Percentiles rank a stretch among this genome's conserved stretches.
Evolutionary conservation across 2,797 vertebrate genomes (phyloP).

Genomic region (Silurus aristotelis): DNA sequence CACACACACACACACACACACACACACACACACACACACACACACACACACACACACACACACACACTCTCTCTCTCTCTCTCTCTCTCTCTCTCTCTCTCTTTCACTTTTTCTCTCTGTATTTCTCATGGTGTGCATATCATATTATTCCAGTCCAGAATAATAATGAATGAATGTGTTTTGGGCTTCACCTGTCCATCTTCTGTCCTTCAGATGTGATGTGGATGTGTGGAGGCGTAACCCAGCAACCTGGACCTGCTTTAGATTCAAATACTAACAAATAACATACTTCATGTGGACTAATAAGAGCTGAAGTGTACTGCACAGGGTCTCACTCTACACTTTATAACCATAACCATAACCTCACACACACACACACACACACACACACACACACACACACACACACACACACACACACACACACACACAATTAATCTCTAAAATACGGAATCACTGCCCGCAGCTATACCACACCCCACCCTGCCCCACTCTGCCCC

Average conservation of each 20-base stretch:
- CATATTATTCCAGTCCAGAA: neutral
- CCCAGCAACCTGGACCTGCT: neutral
- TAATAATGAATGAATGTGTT: neutral
- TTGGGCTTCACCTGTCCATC: neutral
- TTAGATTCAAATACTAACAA: neutral
- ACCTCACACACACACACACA: neutral
- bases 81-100: neutral
- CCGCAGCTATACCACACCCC: neutral
- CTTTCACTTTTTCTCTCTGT: neutral
- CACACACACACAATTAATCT: too few species aligned
- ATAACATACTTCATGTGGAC: neutral
- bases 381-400: neutral
- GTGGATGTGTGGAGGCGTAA: neutral
- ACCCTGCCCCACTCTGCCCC: neutral
- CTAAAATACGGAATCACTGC: too few species aligned
- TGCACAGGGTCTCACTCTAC: neutral
- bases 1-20: slow-evolving; percentile 6
- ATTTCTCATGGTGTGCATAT: neutral
- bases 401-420: neutral
- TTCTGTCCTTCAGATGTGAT: slow-evolving; percentile 3
- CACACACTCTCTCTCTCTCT: neutral
- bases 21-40: slow-evolving; percentile 14
- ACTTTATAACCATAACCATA: neutral
- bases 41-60: neutral
- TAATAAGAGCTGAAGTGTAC: neutral